Base-by-base conservation (phyloP, 1,140 invertebrate genomes). In the Sinonovacula constricta region DNA sequence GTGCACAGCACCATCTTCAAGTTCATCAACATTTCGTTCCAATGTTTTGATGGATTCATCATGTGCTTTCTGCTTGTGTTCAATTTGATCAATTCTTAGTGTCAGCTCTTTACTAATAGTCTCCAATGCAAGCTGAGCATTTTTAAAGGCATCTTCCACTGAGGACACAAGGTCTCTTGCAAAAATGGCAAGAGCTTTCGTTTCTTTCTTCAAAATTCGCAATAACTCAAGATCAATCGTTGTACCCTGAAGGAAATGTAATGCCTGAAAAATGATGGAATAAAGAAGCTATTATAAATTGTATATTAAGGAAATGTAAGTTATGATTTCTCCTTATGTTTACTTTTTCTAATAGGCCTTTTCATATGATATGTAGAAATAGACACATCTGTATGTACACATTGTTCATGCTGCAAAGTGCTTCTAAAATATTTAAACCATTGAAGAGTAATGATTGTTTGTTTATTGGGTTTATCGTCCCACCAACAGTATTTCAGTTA, bases 211-310 rank as follows among this genome's bases (percentile, higher is more conserved):
- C 3, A 67, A 49, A 31, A 31, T 34, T 22, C 39, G 63, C 10
- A 67, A 18, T 15, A 69, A 28, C 26, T 69, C 67, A 22, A 69
- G 7, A 2, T 34, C 67, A 56, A 69, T 26, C 5, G 67, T 69
- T 33, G 67, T 69, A 34, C 67, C 67, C 30, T 69, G 31, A 7
- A 69, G 33, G 49, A 69, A 57, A 4, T 69, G 67, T 4, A n/a
- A 69, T 22, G 10, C 67, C 67, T 69, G 33, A 15, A 15, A 36
- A 69, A 26, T 39, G n/a, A n/a, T n/a, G n/a, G n/a, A n/a, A n/a
- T n/a, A n/a, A n/a, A n/a, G 26, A 24, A 4, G 12, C 5, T 7
- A 39, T 65, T 28, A 49, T 3, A 45, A 26, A 30, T 31, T 10
- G 10, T 31, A 30, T 12, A 14, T 63, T 12, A 7, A 57, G 7